These are phyloP conservation scores for Thamnophis sirtalis DNA, from an alignment of 2,113 vertebrate genomes.

Conservation along the genomic window DNA sequence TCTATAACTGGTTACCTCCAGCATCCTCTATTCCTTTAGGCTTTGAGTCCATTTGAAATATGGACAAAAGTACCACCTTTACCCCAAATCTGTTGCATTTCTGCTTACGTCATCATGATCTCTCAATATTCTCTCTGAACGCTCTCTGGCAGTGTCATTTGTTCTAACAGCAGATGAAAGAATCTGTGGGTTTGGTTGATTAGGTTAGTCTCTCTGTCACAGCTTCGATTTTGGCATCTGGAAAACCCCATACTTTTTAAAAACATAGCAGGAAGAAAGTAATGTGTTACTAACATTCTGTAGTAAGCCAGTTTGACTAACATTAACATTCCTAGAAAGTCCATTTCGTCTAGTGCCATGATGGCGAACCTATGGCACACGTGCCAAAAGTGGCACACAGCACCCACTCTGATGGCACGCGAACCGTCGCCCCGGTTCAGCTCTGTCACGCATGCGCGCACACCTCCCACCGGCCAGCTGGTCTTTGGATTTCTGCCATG, in stretches of 20 bases:
- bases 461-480: too few relatives aligned
- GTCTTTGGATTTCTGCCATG: too few relatives aligned
- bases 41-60: not conserved
- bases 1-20: not conserved
- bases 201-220: not conserved
- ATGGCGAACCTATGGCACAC: too few relatives aligned
- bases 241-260: not conserved
- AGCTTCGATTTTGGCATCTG: not conserved
- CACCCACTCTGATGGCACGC: too few relatives aligned
- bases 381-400: too few relatives aligned
- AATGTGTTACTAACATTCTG: not conserved
- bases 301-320: not conserved
- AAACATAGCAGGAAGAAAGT: not conserved
- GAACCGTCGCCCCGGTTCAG: too few relatives aligned
- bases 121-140: not conserved
- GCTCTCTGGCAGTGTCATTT: not conserved
- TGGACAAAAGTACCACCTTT: not conserved
- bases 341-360: not conserved
- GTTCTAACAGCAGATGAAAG: not conserved
- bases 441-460: too few relatives aligned
- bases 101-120: not conserved
- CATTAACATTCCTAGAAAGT: not conserved
- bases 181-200: not conserved
- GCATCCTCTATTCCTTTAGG: not conserved
- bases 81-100: not conserved